A percentile compares a stretch with the other conserved stretches of the same genome.
These are phyloP conservation scores for Dolichallabes microphthalmus DNA, from an alignment of 2,113 vertebrate species.

Conservation along the genomic window DNA sequence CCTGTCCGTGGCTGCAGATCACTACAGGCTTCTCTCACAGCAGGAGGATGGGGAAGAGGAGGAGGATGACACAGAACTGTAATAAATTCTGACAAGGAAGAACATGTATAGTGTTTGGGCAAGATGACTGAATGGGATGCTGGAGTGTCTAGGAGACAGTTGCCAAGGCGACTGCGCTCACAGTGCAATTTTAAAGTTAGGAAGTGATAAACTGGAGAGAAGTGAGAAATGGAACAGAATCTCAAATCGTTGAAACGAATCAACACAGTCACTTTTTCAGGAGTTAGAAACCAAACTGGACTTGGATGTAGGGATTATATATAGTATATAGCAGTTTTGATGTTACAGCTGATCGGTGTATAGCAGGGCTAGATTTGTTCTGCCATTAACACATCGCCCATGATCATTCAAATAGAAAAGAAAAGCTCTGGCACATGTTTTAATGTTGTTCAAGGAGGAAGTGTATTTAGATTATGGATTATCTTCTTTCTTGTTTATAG, in stretches of 20 bases:
- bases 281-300: neutral
- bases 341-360: no score
- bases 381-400: neutral
- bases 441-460: neutral
- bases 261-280: neutral
- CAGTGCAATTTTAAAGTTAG: neutral
- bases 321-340: no score
- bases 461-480: neutral
- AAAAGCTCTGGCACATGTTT: neutral
- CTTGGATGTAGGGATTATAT: no score
- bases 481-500: neutral
- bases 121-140: neutral
- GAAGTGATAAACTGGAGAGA: neutral
- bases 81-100: constrained; percentile 26
- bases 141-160: neutral
- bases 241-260: neutral
- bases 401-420: neutral
- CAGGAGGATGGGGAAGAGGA: constrained; percentile 66
- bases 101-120: no score
- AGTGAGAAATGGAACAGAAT: neutral
- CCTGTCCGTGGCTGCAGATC: constrained; percentile 61
- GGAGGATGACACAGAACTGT: constrained; percentile 69
- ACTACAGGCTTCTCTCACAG: constrained; percentile 71
- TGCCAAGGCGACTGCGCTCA: neutral
- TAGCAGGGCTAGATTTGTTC: neutral